Base-by-base conservation (phyloP, 2,888 invertebrate genomes). In the Myathropa florea region DNA sequence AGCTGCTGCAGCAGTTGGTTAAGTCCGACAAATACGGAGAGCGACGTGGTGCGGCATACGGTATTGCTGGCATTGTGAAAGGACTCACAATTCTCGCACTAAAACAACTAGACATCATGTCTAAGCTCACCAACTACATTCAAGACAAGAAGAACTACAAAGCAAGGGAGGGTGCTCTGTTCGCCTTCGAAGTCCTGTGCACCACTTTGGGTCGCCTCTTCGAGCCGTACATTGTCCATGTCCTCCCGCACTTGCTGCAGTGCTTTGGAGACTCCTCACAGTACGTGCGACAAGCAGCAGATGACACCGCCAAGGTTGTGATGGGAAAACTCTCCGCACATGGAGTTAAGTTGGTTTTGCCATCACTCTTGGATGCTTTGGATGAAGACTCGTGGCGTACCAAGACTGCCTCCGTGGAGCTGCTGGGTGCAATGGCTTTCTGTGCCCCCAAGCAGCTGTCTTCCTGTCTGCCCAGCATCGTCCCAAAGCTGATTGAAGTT, bases 321-420 rank as follows among this genome's bases (percentile, higher is more conserved):
- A 97, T 97, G 97, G 97, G 97, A 90, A 97, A 98, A 92, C 94
- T 99, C 80, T 98, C 97, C 78, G 98, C 97, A 85, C 99, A 99
- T 93, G 99, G 99, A 86, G 99, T 99, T 59, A 99, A 99, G 93
- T 94, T 99, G 57, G 98, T 99, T 77, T 94, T 99, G 89, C 99
- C 99, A 0, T 96, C 98, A 84, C 94, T 99, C 87, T 93, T 99
- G 85, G 96, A 96, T 89, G 99, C 98, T 36, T 93, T 99, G 76
- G 97, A 99, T 92, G 98, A 99, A 92, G 99, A 99, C 93, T 98
- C 98, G 18, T 99, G 99, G 99, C 94, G 99, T 90, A 99, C 99
- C 0, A 99, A 99, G 93, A 97, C 97, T 7, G 98, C 98, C 33
- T 98, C 98, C 0, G 97, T 99, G 77, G 99, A 99, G 92, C 93